Conservation (phyloP, 2,888 invertebrate species). For the Saturnia japonica region DNA sequence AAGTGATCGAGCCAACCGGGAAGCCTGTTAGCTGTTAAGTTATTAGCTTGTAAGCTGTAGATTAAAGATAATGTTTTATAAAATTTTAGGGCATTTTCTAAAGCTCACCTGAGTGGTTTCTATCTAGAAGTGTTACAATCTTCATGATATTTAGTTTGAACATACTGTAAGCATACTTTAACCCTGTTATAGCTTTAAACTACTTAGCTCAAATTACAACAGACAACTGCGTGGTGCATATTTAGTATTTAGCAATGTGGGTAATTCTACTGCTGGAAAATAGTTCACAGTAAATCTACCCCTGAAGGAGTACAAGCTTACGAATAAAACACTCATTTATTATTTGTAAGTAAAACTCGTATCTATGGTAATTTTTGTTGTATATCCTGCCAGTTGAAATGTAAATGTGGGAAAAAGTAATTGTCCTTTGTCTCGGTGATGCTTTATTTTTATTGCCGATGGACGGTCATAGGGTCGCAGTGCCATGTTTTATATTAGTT, state of each 20-base stretch:
- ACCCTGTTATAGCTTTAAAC: not conserved
- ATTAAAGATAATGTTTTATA: not conserved
- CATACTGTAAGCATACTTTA: not conserved
- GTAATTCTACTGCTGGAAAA: not conserved
- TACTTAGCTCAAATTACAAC: not conserved
- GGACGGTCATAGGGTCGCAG: not conserved
- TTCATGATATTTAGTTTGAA: not conserved
- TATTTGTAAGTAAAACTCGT: constrained; percentile 10
- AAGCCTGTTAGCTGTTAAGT: no score
- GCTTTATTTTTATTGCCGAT: constrained; percentile 6
- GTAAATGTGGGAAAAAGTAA: constrained; percentile 14
- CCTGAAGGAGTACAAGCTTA: not conserved
- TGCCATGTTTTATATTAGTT: not conserved
- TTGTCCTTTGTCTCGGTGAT: constrained; percentile 5
- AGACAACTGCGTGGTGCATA: not conserved
- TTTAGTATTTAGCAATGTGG: not conserved
- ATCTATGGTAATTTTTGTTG: constrained; percentile 14
- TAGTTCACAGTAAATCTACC: not conserved
- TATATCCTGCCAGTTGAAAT: not conserved
- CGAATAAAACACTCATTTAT: not conserved
- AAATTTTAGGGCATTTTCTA: not conserved
- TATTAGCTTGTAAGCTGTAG: no score
- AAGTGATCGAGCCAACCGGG: no score
- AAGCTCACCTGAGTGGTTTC: not conserved
- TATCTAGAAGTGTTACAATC: not conserved